Conservation (phyloP, 2,113 vertebrate genomes). For the Toxotes jaculatrix region DNA sequence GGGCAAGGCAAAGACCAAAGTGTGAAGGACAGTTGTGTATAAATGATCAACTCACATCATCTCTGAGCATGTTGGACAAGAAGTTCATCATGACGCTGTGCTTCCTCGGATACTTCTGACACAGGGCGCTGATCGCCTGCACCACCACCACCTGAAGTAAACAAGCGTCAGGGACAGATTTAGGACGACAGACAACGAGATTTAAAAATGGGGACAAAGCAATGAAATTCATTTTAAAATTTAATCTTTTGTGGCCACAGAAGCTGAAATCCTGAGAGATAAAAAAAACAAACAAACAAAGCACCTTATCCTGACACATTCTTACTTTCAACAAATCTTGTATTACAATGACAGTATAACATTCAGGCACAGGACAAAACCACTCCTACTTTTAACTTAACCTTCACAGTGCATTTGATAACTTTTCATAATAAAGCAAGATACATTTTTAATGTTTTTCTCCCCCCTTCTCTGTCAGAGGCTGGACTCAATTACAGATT, state of each 20-base stretch:
- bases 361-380: neutral
- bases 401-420: no score
- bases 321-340: neutral
- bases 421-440: neutral
- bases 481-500: neutral
- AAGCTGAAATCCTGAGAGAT: neutral
- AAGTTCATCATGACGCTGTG: conserved; percentile 99
- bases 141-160: conserved; percentile 95
- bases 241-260: neutral
- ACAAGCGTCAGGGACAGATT: conserved; percentile 9
- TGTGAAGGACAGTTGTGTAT: neutral
- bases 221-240: neutral
- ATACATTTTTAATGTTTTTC: neutral
- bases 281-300: neutral
- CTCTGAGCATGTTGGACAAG: conserved; percentile 98
- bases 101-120: conserved; percentile 98
- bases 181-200: conserved; percentile 15
- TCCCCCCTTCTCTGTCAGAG: neutral
- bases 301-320: neutral
- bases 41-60: conserved; percentile 88
- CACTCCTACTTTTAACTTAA: neutral
- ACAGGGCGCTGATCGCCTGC: conserved; percentile 96
- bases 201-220: neutral
- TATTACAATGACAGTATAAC: no score
- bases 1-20: neutral